Percentiles rank a stretch among this genome's conserved stretches.
Evolutionary conservation across 2,113 vertebrate species (phyloP).

Genomic region (Salminus brasiliensis): DNA sequence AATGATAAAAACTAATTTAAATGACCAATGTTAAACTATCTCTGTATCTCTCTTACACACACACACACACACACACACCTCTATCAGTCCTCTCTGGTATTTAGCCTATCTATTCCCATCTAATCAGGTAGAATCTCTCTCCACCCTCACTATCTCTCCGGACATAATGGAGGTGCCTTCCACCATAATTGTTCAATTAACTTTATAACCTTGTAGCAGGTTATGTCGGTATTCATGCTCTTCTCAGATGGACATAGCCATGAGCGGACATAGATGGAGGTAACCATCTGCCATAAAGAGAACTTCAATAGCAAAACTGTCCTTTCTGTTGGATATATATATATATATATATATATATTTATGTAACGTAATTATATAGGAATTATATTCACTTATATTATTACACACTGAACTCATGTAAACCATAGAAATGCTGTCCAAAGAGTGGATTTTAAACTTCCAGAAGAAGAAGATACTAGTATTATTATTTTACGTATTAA

Average conservation of each 20-base stretch:
- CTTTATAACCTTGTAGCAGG: constrained; percentile 76
- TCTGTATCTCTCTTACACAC: neutral
- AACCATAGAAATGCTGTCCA: no score
- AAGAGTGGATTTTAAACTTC: no score
- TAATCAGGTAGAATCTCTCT: constrained; percentile 74
- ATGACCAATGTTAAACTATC: constrained; percentile 36
- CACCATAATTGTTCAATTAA: constrained; percentile 80
- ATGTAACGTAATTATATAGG: no score
- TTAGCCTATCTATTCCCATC: constrained; percentile 77
- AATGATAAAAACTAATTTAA: no score
- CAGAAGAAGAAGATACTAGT: no score
- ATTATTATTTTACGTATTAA: no score
- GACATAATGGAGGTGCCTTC: constrained; percentile 75
- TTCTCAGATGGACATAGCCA: constrained; percentile 72
- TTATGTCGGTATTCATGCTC: constrained; percentile 73
- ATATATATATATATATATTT: no score
- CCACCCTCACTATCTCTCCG: constrained; percentile 57
- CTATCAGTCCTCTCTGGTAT: constrained; percentile 50
- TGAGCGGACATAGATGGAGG: constrained; percentile 66
- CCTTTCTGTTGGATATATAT: constrained; percentile 40
- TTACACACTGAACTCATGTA: no score
- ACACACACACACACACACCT: constrained; percentile 21
- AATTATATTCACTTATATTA: no score
- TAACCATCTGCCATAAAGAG: constrained; percentile 59
- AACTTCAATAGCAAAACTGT: constrained; percentile 67